These are phyloP conservation scores for Sebastes vulpes DNA, from an alignment of 2,797 vertebrate species.

Conservation along the genomic window DNA sequence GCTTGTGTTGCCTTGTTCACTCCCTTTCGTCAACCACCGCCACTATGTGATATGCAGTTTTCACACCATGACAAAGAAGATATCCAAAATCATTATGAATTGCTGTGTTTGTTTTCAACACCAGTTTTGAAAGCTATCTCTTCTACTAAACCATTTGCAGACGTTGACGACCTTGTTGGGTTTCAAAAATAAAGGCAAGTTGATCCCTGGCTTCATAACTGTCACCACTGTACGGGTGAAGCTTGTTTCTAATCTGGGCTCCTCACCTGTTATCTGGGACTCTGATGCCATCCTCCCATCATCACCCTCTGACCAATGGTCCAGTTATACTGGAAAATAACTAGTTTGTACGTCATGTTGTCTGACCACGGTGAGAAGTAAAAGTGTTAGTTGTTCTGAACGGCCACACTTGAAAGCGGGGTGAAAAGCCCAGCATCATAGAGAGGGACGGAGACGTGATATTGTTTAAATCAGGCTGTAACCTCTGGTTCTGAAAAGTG, in stretches of 20 bases:
- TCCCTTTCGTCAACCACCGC: constrained; percentile 2
- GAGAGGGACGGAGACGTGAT: neutral
- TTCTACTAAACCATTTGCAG: neutral
- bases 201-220: neutral
- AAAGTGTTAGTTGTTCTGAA: neutral
- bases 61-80: constrained; percentile 21
- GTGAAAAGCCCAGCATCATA: neutral
- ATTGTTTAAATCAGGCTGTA: neutral
- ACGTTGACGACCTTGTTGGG: neutral
- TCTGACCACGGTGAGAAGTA: neutral
- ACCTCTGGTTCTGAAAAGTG: too few relatives aligned
- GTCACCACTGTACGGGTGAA: neutral
- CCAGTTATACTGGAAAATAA: neutral
- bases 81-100: neutral
- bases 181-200: neutral
- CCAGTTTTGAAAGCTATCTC: neutral
- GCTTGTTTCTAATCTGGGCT: neutral
- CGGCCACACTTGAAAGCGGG: neutral
- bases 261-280: neutral
- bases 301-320: neutral
- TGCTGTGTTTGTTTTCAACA: neutral
- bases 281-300: neutral
- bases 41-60: constrained; percentile 20
- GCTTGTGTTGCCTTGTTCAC: constrained; percentile 42
- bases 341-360: neutral